A percentile compares a stretch with the other conserved stretches of the same genome.
Conservation (phyloP, 2,888 invertebrate species). For the Ormyrus thymus region DNA sequence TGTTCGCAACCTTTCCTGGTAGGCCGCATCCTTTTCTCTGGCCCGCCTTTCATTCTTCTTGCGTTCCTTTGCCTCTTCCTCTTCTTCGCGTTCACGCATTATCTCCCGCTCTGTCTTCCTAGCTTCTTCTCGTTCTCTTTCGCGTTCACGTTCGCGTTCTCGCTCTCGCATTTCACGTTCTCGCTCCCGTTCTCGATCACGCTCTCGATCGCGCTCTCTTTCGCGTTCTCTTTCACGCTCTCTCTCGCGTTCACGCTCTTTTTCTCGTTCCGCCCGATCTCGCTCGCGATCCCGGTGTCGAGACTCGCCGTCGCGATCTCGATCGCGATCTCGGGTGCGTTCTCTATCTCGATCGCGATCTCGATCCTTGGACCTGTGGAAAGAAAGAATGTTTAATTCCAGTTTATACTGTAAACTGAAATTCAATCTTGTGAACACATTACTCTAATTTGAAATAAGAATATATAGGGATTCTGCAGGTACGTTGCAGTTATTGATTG, state of each 20-base stretch:
- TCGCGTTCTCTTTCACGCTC: slow-evolving; percentile 77
- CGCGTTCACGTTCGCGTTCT: slow-evolving; percentile 76
- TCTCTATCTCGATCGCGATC: slow-evolving; percentile 62
- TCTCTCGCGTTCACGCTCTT: slow-evolving; percentile 74
- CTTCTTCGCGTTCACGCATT: slow-evolving; percentile 87
- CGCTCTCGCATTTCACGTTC: slow-evolving; percentile 76
- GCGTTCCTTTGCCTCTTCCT: slow-evolving; percentile 93
- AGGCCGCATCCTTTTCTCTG: slow-evolving; percentile 96
- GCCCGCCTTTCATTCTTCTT: slow-evolving; percentile 93
- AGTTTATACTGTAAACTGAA: background rate
- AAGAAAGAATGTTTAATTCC: background rate
- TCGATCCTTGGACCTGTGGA: slow-evolving; percentile 69
- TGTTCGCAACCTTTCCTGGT: slow-evolving; percentile 87
- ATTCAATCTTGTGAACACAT: too few species aligned
- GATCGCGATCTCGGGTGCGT: slow-evolving; percentile 63
- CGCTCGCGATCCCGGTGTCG: slow-evolving; percentile 76
- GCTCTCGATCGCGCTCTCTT: slow-evolving; percentile 80
- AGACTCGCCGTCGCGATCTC: slow-evolving; percentile 64
- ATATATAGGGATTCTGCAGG: too few species aligned
- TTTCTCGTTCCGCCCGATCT: slow-evolving; percentile 75
- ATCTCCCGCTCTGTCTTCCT: slow-evolving; percentile 79
- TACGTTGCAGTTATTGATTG: too few species aligned
- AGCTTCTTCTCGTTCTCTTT: slow-evolving; percentile 78
- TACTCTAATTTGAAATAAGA: too few species aligned
- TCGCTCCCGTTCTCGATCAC: slow-evolving; percentile 79